phyloP scores from a whole-genome alignment of 2,113 vertebrate species.

The Melierax canorus region DNA sequence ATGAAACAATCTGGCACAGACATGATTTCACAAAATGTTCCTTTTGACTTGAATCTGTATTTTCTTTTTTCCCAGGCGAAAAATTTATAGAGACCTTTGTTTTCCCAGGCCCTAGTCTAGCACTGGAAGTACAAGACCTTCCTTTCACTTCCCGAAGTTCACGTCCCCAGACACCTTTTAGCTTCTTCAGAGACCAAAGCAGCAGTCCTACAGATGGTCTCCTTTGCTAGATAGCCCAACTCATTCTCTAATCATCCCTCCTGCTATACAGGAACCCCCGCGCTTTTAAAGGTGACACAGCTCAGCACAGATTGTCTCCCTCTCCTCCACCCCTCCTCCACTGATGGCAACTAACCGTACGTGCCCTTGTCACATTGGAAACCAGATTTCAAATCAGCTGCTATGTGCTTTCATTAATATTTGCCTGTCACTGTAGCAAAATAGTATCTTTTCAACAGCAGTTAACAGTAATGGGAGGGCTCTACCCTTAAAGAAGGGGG shows the following conservation, averaged over 20 bases:
- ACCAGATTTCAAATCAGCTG: neutral
- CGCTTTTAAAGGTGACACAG: constrained; percentile 15
- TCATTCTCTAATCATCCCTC: neutral
- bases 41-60: neutral
- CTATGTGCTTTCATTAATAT: neutral
- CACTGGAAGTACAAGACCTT: neutral
- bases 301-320: constrained; percentile 33
- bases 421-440: neutral
- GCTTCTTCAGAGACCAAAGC: neutral
- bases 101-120: constrained; percentile 17
- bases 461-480: neutral
- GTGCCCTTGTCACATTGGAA: neutral
- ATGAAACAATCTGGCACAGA: neutral
- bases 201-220: constrained; percentile 15
- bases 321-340: constrained; percentile 17
- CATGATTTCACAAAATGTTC: constrained; percentile 5
- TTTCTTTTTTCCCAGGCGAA: neutral
- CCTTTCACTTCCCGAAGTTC: neutral
- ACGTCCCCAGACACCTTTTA: neutral
- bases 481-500: neutral
- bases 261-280: neutral
- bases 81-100: neutral
- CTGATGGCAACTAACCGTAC: fast-evolving
- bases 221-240: neutral
- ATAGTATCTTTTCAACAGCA: neutral